phyloP scores from a whole-genome alignment of 1,140 invertebrate genomes.

The Mylabris phalerata region DNA sequence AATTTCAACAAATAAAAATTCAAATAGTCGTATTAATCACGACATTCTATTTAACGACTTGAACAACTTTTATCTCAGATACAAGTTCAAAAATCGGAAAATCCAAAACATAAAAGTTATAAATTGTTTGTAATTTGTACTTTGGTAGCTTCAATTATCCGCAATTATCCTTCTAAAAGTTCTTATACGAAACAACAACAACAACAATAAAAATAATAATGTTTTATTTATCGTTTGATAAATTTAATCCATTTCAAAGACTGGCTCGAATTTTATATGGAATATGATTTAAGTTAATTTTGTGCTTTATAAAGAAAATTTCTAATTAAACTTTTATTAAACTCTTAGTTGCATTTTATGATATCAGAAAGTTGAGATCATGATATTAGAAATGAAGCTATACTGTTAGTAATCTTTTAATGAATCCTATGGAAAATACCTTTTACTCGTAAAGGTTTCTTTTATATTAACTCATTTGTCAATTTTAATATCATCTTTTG shows the following conservation, averaged over 20 bases:
- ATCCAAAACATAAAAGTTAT: no score
- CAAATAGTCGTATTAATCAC: no score
- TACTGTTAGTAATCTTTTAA: conserved; percentile 25
- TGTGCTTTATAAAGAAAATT: conserved; percentile 32
- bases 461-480: conserved; percentile 32
- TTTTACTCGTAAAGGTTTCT: conserved; percentile 14
- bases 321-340: conserved; percentile 41
- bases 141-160: no score
- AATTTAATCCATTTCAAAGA: background rate
- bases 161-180: no score
- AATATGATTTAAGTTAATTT: conserved; percentile 26
- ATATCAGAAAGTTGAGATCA: conserved; percentile 28
- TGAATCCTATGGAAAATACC: conserved; percentile 24
- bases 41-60: no score
- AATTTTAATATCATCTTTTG: conserved; percentile 25
- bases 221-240: no score
- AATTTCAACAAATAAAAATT: no score
- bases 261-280: conserved; percentile 1
- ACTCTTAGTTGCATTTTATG: conserved; percentile 35
- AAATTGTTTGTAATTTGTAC: no score
- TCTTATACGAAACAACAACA: no score
- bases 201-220: no score
- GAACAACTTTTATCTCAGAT: no score
- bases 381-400: conserved; percentile 29
- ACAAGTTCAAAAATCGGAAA: no score